These are phyloP conservation scores for Neoitamus cyanurus DNA, from an alignment of 2,888 invertebrate genomes.

Conservation along the genomic window DNA sequence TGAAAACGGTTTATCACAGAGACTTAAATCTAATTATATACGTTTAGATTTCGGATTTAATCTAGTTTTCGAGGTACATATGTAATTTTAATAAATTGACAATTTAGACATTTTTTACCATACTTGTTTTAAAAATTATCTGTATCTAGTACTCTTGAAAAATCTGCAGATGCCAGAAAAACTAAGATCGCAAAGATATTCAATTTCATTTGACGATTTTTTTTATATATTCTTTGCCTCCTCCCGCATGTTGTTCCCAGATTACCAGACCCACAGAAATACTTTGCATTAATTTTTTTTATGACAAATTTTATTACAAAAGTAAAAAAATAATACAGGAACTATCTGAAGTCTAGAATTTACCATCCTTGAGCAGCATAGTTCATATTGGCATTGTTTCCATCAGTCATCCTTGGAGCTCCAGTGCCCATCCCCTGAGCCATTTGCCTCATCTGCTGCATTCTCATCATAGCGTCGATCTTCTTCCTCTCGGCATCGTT, in stretches of 20 bases:
- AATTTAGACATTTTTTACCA: no score
- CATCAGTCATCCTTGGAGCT: background rate
- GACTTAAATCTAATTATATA: no score
- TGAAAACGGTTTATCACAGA: no score
- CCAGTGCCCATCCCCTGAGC: background rate
- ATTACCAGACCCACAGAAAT: background rate
- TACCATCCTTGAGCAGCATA: background rate
- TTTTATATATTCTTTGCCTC: background rate
- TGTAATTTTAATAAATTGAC: no score
- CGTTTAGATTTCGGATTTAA: no score
- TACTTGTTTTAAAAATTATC: no score
- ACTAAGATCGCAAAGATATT: no score
- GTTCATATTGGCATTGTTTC: background rate
- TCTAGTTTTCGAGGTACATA: no score
- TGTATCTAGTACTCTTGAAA: no score
- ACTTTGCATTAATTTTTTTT: background rate
- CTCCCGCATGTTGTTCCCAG: background rate
- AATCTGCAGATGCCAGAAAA: no score
- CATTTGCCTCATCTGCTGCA: constrained; percentile 15
- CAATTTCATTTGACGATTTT: no score
- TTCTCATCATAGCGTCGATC: background rate
- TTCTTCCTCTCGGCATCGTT: background rate
- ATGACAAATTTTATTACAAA: background rate
- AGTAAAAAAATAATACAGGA: background rate
- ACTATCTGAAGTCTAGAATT: background rate